Base-by-base conservation (phyloP, 1,140 invertebrate species). In the Coenobita brevimanus region DNA sequence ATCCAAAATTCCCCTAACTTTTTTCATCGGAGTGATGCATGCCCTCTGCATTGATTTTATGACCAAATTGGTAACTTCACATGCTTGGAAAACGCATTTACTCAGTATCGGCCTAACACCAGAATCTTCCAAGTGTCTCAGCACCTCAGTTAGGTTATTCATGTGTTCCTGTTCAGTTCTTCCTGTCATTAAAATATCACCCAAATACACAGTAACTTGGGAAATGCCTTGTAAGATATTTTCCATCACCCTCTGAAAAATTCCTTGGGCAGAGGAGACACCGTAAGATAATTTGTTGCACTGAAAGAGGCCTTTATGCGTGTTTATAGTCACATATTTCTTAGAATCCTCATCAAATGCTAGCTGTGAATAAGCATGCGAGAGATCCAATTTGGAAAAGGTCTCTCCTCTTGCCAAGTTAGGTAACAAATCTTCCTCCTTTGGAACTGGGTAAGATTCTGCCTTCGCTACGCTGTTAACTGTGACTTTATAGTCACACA, bases 171-270 rank as follows among this genome's bases (percentile, higher is more conserved):
- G 13, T 46, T 78, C 75, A 24, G 75, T 43, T n/a, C n/a, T 27
- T 50, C 41, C 75, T 17, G 46, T 50, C 17, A 50, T 50, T 50
- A 17, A 50, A 50, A 50, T 50, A 50, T 50, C 46, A 50, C 17
- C 46, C 46, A 50, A 50, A 50, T 50, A 50, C 17, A 50, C 46
- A 8, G 17, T 50, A 38, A 78, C 3, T 21, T 78, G 75, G 24
- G 75, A 15, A 0, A 78, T 78, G n/a, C 41, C 38, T 43, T 78
- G 75, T 1, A 46, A 50, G 38, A 78, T 0, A 78, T 78, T 78
- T 15, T 78, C 75, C 75, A 78, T 78, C 21, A 50, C 43, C 43
- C 38, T 78, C 24, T 50, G 75, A 50, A 78, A 78, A 78, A 78
- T 78, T 46, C 75, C 38, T 15, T 36, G 75, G 8, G 75, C 75